Evolutionary conservation across 2,797 vertebrate species (phyloP).

Genomic region (Ctenochaetus hawaiiensis): DNA sequence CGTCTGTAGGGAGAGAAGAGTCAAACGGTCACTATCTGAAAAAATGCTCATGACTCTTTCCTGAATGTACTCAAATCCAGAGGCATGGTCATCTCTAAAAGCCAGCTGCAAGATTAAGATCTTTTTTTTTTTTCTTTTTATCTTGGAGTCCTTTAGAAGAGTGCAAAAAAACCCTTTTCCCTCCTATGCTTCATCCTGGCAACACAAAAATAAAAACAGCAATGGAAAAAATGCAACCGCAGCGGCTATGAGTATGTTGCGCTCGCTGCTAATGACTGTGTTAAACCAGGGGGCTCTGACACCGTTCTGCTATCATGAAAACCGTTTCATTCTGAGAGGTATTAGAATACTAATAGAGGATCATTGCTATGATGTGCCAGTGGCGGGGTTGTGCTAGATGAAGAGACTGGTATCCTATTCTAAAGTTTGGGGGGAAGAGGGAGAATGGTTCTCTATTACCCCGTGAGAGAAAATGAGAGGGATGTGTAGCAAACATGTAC

Average conservation of each 20-base stretch:
- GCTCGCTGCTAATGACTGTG: constrained; percentile 62
- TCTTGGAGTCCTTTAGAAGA: too few species aligned
- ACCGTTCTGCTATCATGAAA: constrained; percentile 63
- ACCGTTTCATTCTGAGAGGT: constrained; percentile 68
- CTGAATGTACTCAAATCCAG: background rate
- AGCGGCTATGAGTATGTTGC: constrained; percentile 52
- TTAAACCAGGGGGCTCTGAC: constrained; percentile 61
- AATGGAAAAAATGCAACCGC: constrained; percentile 36
- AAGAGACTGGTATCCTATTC: constrained; percentile 72
- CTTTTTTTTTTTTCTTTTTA: background rate
- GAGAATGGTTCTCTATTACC: constrained; percentile 67
- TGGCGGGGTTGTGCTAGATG: constrained; percentile 65
- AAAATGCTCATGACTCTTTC: background rate
- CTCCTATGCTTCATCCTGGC: constrained; percentile 31
- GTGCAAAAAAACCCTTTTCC: constrained; percentile 11
- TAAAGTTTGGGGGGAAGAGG: constrained; percentile 62
- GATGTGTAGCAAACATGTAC: constrained; percentile 61
- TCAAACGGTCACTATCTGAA: constrained; percentile 30
- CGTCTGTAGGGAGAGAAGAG: constrained; percentile 88
- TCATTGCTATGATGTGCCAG: constrained; percentile 74
- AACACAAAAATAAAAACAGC: constrained; percentile 55
- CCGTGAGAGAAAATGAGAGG: constrained; percentile 68
- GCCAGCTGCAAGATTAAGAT: constrained; percentile 25
- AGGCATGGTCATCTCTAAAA: constrained; percentile 1
- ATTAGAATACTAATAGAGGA: constrained; percentile 79